Base-by-base conservation (phyloP, 2,113 vertebrate species). In the Cinclus mexicanus region DNA sequence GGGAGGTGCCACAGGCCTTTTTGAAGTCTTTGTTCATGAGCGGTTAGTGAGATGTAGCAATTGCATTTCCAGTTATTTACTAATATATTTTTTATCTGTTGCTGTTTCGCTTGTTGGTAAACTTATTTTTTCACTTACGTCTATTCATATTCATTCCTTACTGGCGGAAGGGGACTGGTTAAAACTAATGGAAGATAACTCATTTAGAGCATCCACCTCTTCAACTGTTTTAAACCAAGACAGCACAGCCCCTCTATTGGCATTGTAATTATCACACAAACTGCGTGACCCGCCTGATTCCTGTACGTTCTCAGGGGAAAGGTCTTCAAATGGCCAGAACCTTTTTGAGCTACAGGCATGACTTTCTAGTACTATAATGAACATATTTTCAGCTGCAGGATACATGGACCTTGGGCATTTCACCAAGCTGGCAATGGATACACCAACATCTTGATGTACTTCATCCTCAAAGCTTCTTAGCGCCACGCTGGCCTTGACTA, bases 1-100 rank as follows among this genome's bases (percentile, higher is more conserved):
- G 24, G 21, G 21, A 42, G 7, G 21, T 35, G 10, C 35, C 61
- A 41, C 0, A 0, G 42, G 2, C 2, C 4, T 21, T 25, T 31
- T 42, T 22, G 35, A 76, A 35, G 11, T 6, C 33, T 50, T 59
- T 50, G 10, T 22, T 76, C 25, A 35, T 0, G 0, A 42, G 8
- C 11, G 35, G 1, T 14, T 42, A 50, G 3, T 57, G 21, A 18
- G 13, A 59, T 59, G 50, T 33, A 59, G 25, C 25, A 57, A 49
- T 50, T 76, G 28, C 35, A 16, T 59, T 85, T 68, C 53, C 9
- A 37, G 21, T 59, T 44, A 37, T 68, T 57, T 50, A 44, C 13
- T 44, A 8, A 6, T 14, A 33, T 33, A 33, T 33, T 33, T 46
- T 46, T 25, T 59, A 9, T 11, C 37, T 44, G 3, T 7, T 37